phyloP scores from a whole-genome alignment of 2,888 invertebrate species.

The Drosophila paramelanica region DNA sequence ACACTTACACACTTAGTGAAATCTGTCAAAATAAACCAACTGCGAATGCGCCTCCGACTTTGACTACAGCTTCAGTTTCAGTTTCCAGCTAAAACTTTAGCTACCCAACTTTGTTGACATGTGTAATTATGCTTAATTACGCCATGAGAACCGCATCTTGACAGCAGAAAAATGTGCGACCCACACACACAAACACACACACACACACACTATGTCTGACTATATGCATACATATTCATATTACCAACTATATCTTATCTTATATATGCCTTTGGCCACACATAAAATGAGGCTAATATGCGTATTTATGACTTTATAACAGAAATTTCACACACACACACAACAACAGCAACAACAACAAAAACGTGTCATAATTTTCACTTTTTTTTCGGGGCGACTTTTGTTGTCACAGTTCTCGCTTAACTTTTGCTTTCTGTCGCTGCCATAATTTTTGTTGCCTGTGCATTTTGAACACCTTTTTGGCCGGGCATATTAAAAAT shows the following conservation, averaged over 20 bases:
- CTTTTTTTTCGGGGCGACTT: slow-evolving; percentile 49
- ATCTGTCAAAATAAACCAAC: slow-evolving; percentile 70
- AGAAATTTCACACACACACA: slow-evolving; percentile 47
- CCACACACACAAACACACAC: slow-evolving; percentile 4
- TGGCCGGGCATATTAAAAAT: background rate
- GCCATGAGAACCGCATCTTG: slow-evolving; percentile 64
- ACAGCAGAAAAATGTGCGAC: slow-evolving; percentile 53
- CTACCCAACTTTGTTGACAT: slow-evolving; percentile 60
- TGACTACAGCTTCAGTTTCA: slow-evolving; percentile 9
- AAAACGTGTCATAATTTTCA: slow-evolving; percentile 71
- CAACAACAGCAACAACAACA: slow-evolving; percentile 4
- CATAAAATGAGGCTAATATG: slow-evolving; percentile 78
- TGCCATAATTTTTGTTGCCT: slow-evolving; percentile 49
- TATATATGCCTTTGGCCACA: slow-evolving; percentile 24
- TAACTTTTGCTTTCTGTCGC: slow-evolving; percentile 65
- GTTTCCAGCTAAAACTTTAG: background rate
- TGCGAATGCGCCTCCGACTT: slow-evolving; percentile 24
- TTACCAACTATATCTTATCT: background rate
- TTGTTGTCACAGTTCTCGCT: slow-evolving; percentile 59
- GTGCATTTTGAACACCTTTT: background rate
- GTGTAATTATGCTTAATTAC: slow-evolving; percentile 76
- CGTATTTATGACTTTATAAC: slow-evolving; percentile 69
- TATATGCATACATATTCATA: background rate
- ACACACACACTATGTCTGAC: background rate
- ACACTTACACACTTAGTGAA: slow-evolving; percentile 64